A percentile compares a stretch with the other conserved stretches of the same genome.
Evolutionary conservation across 2,797 vertebrate genomes (phyloP).

Genomic region (Kryptopterus vitreolus): DNA sequence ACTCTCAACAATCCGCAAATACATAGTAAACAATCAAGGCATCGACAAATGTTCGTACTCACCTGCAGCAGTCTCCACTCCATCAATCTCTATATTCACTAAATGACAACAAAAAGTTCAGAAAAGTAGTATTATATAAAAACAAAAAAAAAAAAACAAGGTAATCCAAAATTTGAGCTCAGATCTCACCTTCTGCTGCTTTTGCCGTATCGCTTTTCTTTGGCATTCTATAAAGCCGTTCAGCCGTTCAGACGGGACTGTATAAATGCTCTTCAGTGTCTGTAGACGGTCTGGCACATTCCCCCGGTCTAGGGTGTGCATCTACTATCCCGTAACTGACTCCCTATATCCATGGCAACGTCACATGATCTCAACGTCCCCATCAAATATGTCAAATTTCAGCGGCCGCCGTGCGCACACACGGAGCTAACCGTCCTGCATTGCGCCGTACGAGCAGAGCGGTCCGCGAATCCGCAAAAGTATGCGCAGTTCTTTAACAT

Average conservation of each 20-base stretch:
- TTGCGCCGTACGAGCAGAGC: not conserved
- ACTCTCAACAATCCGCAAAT: not conserved
- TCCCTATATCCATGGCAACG: conserved; percentile 66
- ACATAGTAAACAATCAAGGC: not conserved
- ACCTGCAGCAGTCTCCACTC: conserved; percentile 79
- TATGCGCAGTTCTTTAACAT: not conserved
- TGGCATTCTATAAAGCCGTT: conserved; percentile 72
- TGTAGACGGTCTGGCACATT: conserved; percentile 33
- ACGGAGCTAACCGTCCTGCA: not conserved
- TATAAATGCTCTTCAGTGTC: conserved; percentile 31
- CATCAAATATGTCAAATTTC: conserved; percentile 40
- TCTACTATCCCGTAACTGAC: conserved; percentile 67
- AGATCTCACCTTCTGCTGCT: conserved; percentile 81
- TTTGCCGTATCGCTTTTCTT: conserved; percentile 73
- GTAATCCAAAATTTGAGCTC: not conserved
- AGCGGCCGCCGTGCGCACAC: not conserved
- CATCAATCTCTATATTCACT: conserved; percentile 85
- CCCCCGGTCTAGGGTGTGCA: conserved; percentile 40
- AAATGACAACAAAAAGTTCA: conserved; percentile 40
- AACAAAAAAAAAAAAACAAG: not conserved
- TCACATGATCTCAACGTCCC: conserved; percentile 56
- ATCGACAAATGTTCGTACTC: conserved; percentile 53
- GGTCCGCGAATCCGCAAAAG: no score
- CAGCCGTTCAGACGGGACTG: conserved; percentile 11
- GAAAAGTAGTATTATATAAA: no score